Evolutionary conservation across 2,113 vertebrate genomes (phyloP).

Genomic region (Paralichthys olivaceus): DNA sequence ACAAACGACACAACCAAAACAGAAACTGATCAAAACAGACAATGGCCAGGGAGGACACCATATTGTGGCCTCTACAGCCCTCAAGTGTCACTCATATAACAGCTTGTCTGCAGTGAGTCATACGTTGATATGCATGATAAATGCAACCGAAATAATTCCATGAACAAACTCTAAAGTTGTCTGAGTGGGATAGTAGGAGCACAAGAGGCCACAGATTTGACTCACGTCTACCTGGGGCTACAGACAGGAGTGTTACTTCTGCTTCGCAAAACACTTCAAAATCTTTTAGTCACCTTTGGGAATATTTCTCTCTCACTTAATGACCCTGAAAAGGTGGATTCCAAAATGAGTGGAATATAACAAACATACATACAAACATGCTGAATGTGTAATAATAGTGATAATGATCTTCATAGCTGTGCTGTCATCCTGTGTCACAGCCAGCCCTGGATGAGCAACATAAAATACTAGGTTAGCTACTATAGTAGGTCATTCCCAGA

Average conservation of each 20-base stretch:
- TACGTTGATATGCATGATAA: constrained; percentile 30
- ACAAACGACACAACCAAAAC: constrained; percentile 32
- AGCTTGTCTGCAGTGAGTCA: constrained; percentile 52
- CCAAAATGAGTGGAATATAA: neutral
- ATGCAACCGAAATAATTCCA: constrained; percentile 38
- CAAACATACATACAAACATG: neutral
- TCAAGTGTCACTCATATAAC: constrained; percentile 24
- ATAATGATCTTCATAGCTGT: neutral
- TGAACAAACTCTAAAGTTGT: constrained; percentile 21
- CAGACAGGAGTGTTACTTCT: constrained; percentile 45
- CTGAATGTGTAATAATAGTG: neutral
- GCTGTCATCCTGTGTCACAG: neutral
- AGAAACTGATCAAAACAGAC: constrained; percentile 37
- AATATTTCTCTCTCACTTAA: constrained; percentile 9
- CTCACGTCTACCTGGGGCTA: constrained; percentile 49
- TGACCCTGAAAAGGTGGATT: neutral
- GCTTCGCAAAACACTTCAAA: constrained; percentile 23
- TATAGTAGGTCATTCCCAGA: neutral
- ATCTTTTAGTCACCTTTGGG: constrained; percentile 43
- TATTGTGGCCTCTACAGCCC: neutral
- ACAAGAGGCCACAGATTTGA: constrained; percentile 44
- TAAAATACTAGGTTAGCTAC: neutral
- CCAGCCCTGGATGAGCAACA: neutral
- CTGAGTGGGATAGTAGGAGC: constrained; percentile 15
- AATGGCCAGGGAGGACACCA: constrained; percentile 10